Evolutionary conservation across 1,140 invertebrate genomes (phyloP).

Genomic region (Oscheius sp.): DNA sequence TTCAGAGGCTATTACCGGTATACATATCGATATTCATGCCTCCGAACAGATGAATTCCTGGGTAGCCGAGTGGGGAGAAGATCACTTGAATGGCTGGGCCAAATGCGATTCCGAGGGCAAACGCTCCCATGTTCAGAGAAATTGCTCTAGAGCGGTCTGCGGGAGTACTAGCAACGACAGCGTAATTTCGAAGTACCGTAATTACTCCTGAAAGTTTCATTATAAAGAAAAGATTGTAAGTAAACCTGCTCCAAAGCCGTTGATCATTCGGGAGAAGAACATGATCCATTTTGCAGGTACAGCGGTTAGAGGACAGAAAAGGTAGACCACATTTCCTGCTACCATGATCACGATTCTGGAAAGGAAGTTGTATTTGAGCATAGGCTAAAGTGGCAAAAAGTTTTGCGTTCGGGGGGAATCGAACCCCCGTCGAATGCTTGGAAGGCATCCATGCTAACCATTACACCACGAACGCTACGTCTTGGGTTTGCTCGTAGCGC

Average conservation of each 20-base stretch:
- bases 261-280: slow-evolving; percentile 3
- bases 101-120: slow-evolving; percentile 13
- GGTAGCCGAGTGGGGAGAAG: slow-evolving; percentile 30
- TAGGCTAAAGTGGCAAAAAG: background rate
- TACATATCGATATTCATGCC: slow-evolving; percentile 3
- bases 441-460: slow-evolving; percentile 37
- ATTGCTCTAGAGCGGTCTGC: slow-evolving; percentile 27
- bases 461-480: slow-evolving; percentile 33
- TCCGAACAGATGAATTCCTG: slow-evolving; percentile 1
- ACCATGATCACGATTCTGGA: slow-evolving; percentile 14
- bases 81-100: slow-evolving; percentile 29
- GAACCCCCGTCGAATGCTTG: slow-evolving; percentile 28
- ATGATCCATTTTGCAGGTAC: slow-evolving; percentile 12
- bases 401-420: slow-evolving; percentile 29
- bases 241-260: slow-evolving; percentile 25
- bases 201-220: slow-evolving; percentile 20
- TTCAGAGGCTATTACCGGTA: background rate
- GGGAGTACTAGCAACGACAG: slow-evolving; percentile 8
- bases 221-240: background rate
- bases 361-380: background rate
- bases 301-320: background rate
- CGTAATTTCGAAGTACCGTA: slow-evolving; percentile 19
- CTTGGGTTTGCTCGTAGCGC: too few species aligned
- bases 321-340: slow-evolving; percentile 20
- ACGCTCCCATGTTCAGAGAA: slow-evolving; percentile 25